A percentile compares a stretch with the other conserved stretches of the same genome.
These are phyloP conservation scores for Digitonthophagus gazella DNA, from an alignment of 2,888 invertebrate species.

Conservation along the genomic window DNA sequence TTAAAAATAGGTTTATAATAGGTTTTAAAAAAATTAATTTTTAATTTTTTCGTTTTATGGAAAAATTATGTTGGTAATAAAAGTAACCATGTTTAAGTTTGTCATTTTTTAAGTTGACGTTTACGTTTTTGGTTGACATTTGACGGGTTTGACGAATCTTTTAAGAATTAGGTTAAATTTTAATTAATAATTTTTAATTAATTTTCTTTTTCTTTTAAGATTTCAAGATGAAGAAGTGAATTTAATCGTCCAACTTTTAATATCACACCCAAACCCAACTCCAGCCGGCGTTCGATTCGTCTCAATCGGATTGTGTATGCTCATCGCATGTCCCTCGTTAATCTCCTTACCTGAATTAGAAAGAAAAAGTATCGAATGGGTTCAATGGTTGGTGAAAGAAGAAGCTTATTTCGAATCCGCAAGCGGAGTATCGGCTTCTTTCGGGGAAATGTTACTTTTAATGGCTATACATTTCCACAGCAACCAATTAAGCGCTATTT, in stretches of 20 bases:
- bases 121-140: too few relatives aligned
- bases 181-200: conserved; percentile 11
- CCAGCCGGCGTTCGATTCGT: conserved; percentile 91
- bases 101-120: too few relatives aligned
- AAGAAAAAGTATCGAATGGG: conserved; percentile 86
- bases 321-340: conserved; percentile 89
- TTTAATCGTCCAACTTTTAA: conserved; percentile 78
- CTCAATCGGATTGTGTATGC: conserved; percentile 88
- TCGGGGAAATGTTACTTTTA: conserved; percentile 92
- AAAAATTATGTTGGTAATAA: too few relatives aligned
- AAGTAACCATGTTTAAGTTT: too few relatives aligned
- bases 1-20: too few relatives aligned
- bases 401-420: conserved; percentile 87
- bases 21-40: too few relatives aligned
- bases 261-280: conserved; percentile 85
- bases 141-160: too few relatives aligned
- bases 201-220: conserved; percentile 45
- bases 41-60: too few relatives aligned
- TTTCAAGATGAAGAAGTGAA: conserved; percentile 91
- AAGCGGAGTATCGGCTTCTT: conserved; percentile 82
- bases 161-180: conserved; percentile 15
- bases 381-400: conserved; percentile 88
- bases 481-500: conserved; percentile 88
- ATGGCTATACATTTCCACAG: conserved; percentile 98
- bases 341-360: conserved; percentile 72